phyloP scores from a whole-genome alignment of 2,797 vertebrate species.

The Rallus crepitans region DNA sequence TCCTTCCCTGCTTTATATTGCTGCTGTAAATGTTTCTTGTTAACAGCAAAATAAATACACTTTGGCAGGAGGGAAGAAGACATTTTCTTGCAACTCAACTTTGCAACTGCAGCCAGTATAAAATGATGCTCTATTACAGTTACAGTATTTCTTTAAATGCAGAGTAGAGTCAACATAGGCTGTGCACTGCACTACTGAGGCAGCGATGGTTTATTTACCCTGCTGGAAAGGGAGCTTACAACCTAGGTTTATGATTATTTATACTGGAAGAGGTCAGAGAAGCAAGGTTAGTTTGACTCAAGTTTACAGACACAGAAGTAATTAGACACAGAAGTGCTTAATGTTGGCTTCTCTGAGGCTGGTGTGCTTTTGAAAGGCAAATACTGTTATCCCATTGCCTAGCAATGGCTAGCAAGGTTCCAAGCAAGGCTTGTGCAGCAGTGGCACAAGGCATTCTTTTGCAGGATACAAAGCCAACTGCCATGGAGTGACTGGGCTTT shows the following conservation, averaged over 20 bases:
- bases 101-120: background rate
- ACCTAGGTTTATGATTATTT: background rate
- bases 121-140: background rate
- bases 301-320: background rate
- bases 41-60: background rate
- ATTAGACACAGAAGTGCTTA: background rate
- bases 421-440: background rate
- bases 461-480: rapidly evolving
- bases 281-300: background rate
- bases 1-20: background rate
- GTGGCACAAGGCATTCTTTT: background rate
- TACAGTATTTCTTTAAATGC: background rate
- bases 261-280: background rate
- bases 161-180: background rate
- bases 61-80: background rate
- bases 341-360: background rate
- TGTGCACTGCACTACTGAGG: background rate
- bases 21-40: background rate
- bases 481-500: rapidly evolving
- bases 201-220: background rate
- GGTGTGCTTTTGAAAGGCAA: background rate
- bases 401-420: too few relatives aligned
- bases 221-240: background rate
- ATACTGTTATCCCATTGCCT: background rate
- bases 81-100: background rate